Evolutionary conservation across 1,140 invertebrate genomes (phyloP).

Genomic region (Spodoptera frugiperda): DNA sequence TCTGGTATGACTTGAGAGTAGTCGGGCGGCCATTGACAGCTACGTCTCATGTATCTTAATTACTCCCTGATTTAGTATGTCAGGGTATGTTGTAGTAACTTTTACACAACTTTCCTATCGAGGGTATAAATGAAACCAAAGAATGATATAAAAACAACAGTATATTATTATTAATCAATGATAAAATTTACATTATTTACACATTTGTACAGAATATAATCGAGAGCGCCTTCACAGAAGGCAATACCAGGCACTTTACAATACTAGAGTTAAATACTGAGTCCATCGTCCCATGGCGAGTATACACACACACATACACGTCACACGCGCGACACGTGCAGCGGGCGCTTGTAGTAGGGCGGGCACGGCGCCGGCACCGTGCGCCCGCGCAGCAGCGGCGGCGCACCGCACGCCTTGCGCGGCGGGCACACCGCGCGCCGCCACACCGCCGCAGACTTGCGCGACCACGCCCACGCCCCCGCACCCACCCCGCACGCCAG

Average conservation of each 20-base stretch:
- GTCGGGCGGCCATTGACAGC: no score
- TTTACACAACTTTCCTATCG: not conserved
- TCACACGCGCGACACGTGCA: conserved; percentile 83
- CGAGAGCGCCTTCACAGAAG: conserved; percentile 85
- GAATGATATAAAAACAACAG: conserved; percentile 55
- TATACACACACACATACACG: not conserved
- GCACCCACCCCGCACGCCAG: conserved; percentile 94
- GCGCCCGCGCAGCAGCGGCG: conserved; percentile 64
- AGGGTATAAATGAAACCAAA: conserved; percentile 41
- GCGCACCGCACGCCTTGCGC: conserved; percentile 72
- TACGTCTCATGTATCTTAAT: no score
- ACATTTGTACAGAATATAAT: conserved; percentile 71
- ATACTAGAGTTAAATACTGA: not conserved
- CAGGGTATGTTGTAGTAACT: not conserved
- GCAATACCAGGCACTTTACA: conserved; percentile 62
- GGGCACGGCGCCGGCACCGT: conserved; percentile 63
- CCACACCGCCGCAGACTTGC: conserved; percentile 94
- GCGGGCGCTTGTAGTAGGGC: conserved; percentile 78
- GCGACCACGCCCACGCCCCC: conserved; percentile 96
- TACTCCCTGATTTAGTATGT: no score
- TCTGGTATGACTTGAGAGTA: no score
- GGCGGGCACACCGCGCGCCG: conserved; percentile 84
- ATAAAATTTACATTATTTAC: conserved; percentile 80
- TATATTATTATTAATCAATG: conserved; percentile 55
- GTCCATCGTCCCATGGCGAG: conserved; percentile 10